Conservation (phyloP, 2,888 invertebrate species). For the Incurvaria masculella region DNA sequence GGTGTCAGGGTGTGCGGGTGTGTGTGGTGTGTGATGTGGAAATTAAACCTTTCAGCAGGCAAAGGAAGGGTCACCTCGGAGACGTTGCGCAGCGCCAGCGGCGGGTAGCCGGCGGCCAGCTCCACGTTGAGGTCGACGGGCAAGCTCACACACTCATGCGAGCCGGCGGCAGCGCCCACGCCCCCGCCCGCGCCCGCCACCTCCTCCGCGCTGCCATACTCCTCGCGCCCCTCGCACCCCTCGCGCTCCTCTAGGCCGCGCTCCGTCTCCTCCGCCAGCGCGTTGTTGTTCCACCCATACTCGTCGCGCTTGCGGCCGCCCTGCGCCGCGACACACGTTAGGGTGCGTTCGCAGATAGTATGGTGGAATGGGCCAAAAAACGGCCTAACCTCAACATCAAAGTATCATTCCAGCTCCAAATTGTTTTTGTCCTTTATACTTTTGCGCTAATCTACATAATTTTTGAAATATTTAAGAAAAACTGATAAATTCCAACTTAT, state of each 20-base stretch:
- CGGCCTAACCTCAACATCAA: no score
- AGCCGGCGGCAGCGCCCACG: conserved; percentile 41
- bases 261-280: conserved; percentile 49
- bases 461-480: no score
- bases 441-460: no score
- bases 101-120: conserved; percentile 50
- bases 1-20: no score
- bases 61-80: conserved; percentile 30
- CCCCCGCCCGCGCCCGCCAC: conserved; percentile 28
- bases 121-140: conserved; percentile 47
- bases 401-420: no score
- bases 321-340: no score
- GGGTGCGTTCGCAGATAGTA: no score
- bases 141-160: conserved; percentile 49
- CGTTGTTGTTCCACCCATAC: conserved; percentile 39
- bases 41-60: no score
- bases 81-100: conserved; percentile 46
- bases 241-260: conserved; percentile 33
- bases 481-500: no score
- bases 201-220: conserved; percentile 48
- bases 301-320: conserved; percentile 35
- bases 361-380: no score
- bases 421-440: no score
- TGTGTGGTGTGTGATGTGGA: no score
- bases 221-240: conserved; percentile 36